A percentile compares a stretch with the other conserved stretches of the same genome.
These are phyloP conservation scores for Lagorchestes hirsutus DNA, from an alignment of 2,797 vertebrate species.

Conservation along the genomic window DNA sequence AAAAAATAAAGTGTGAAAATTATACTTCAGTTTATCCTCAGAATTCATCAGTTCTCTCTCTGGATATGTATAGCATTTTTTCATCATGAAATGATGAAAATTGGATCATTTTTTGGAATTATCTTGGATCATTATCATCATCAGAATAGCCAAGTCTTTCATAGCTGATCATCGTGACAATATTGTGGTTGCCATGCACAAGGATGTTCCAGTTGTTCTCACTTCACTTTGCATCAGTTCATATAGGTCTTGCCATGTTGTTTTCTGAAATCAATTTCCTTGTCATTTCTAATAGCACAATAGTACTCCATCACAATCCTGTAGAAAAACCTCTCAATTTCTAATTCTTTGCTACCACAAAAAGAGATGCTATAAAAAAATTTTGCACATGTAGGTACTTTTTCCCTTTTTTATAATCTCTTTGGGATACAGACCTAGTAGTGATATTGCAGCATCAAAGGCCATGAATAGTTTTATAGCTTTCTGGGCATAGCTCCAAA, in stretches of 20 bases:
- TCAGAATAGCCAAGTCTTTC: background rate
- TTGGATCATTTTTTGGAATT: background rate
- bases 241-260: background rate
- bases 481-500: background rate
- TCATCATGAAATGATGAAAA: background rate
- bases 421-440: background rate
- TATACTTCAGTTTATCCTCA: background rate
- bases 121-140: background rate
- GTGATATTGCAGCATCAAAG: background rate
- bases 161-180: background rate
- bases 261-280: background rate
- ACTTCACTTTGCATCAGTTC: background rate
- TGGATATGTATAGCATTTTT: background rate
- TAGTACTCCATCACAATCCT: background rate
- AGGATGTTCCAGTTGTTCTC: background rate
- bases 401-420: background rate
- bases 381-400: background rate
- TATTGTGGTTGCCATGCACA: background rate
- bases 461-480: background rate
- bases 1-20: background rate
- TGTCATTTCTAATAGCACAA: background rate
- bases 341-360: background rate
- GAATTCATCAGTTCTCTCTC: background rate
- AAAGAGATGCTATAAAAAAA: background rate
- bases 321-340: background rate